phyloP scores from a whole-genome alignment of 1,140 invertebrate species.

The Solenopsis invicta region DNA sequence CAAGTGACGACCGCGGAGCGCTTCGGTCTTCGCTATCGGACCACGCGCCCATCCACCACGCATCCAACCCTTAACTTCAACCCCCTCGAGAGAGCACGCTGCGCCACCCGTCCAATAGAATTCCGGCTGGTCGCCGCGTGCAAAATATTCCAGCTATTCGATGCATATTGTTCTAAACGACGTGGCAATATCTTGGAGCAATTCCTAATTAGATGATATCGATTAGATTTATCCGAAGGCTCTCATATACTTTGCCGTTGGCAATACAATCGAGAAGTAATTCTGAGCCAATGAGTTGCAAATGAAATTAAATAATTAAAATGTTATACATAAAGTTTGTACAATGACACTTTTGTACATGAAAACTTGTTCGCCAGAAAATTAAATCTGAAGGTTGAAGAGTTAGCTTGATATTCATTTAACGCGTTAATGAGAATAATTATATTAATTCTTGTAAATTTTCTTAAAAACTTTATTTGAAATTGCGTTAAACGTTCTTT shows the following conservation, averaged over 20 bases:
- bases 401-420: not conserved
- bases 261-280: not conserved
- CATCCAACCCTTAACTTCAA: conserved; percentile 72
- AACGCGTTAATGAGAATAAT: not conserved
- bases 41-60: conserved; percentile 72
- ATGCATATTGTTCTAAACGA: conserved; percentile 27
- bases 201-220: not conserved
- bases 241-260: not conserved
- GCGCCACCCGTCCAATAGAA: conserved; percentile 52
- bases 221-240: not conserved
- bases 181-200: not conserved
- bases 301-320: no score
- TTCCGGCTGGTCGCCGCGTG: not conserved
- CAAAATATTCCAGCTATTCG: conserved; percentile 35
- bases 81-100: conserved; percentile 26
- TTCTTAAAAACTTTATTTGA: not conserved
- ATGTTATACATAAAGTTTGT: no score
- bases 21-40: conserved; percentile 57
- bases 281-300: not conserved
- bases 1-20: conserved; percentile 71
- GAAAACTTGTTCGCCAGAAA: not conserved
- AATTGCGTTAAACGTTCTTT: not conserved
- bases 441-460: conserved; percentile 20
- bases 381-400: not conserved
- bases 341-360: not conserved